Base-by-base conservation (phyloP, 1,140 invertebrate species). In the Caenorhabditis briggsae region DNA sequence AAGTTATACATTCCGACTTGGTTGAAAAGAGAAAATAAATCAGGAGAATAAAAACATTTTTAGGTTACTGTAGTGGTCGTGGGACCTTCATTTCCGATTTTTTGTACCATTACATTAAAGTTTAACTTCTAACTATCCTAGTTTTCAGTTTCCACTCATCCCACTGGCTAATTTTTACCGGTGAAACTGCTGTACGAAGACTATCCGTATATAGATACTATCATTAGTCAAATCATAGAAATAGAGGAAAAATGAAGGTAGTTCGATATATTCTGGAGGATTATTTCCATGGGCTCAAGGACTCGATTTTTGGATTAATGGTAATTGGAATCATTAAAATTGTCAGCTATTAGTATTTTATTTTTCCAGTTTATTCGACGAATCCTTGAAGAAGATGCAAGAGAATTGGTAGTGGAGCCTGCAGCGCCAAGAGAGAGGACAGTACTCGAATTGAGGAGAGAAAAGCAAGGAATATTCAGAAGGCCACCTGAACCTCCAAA, bases 401-500 rank as follows among this genome's bases (percentile, higher is more conserved):
- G 41, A 46, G 82, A 83, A 83, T 5, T 59, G 5, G 12, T 18
- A 25, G 33, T 64, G 9, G 82, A 59, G 12, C 55, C 55, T 16
- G 33, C 58, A 16, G 16, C 58, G 23, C 9, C 1, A 33, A n/a
- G 41, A 33, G 55, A 83, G 20, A 55, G 48, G 33, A 86, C 61
- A 41, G 74, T 82, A 7, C 58, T 82, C 6, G 8, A 48, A 33
- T 20, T 55, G 82, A 82, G 85, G 61, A 20, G 82, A 55, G 85
- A 82, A 53, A 20, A 82, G n/a, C n/a, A 70, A 64, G 74, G 82
- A 59, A 86, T 58, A 8, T 46, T 82, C 46, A 85, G 25, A 53
- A 70, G 85, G 6, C 85, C 56, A 14, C 64, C 85, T 14, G 85
- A 82, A 53, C 85, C 65, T 5, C 74, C 70, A 14, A 64, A 56